Base-by-base conservation (phyloP, 2,888 invertebrate genomes). In the Nymphalis polychloros region DNA sequence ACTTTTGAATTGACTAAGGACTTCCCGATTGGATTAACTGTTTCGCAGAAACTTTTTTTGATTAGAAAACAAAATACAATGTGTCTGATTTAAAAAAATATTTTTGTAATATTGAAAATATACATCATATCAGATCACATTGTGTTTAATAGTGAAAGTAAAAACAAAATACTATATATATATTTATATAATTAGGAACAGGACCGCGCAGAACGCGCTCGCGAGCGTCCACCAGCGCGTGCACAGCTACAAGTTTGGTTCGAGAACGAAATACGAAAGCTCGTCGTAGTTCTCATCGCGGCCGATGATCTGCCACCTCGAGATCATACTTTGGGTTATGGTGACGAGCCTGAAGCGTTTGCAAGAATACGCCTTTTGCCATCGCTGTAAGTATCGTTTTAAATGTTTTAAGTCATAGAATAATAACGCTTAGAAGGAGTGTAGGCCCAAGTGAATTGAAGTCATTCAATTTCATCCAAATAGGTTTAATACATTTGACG, bases 231-330 rank as follows among this genome's bases (percentile, higher is more conserved):
- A 76, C 94, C 95, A 35, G 97, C 97, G 55, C 94, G 97, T 27
- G 95, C 98, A 49, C 97, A 97, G 88, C 94, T 98, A 74, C 97
- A 98, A 85, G 96, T 98, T 66, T 97, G 96, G 95, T 97, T 97
- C 91, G 96, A 97, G 82, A 95, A 95, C 69, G 97, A 97, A 79
- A 93, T 96, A 70, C 95, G 94, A 78, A 97, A 97, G 81, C 92
- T 98, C 67, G 96, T 97, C 13, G 96, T 98, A 35, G 96, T 97
- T 7, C 94, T 98, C 61, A 94, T 97, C 82, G 97, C 97, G 5
- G 98, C 96, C 10, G 97, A 97, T 81, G 97, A 97, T 84, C 92
- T 98, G 74, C 96, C 97, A 31, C 85, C 95, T 0, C 93, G 97
- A 50, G 97, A 97, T 82, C 97, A 97, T 76, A 94, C 94, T 41